Percentiles rank a stretch among this genome's conserved stretches.
Conservation (phyloP, 1,140 invertebrate genomes). For the Medauroidea extradentata region DNA sequence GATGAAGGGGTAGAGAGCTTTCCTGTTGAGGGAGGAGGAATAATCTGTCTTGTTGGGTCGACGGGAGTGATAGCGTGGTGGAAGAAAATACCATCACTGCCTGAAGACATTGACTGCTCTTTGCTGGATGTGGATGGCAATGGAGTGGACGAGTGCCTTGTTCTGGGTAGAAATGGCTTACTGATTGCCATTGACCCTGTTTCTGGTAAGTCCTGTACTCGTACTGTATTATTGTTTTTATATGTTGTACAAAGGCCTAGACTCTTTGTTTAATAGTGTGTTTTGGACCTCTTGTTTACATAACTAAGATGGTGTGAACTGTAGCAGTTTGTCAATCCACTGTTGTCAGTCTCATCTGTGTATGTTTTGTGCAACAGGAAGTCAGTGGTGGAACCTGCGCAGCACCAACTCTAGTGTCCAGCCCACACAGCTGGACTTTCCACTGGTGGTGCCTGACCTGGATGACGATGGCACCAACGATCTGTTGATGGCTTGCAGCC, state of each 20-base stretch:
- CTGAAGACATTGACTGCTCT: conserved; percentile 62
- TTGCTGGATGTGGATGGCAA: conserved; percentile 64
- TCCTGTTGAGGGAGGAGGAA: conserved; percentile 47
- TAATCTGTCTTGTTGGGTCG: conserved; percentile 56
- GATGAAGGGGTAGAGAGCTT: conserved; percentile 33
- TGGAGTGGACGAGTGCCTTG: conserved; percentile 64
- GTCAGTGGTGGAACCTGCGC: conserved; percentile 16
- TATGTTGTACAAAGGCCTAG: too few relatives aligned
- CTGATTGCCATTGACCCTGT: conserved; percentile 63
- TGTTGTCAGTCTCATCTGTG: too few relatives aligned
- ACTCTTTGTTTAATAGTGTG: too few relatives aligned
- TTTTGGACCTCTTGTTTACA: too few relatives aligned
- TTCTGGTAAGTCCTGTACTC: conserved; percentile 46
- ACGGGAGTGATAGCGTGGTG: conserved; percentile 61
- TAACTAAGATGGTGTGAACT: too few relatives aligned
- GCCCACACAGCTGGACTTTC: conserved; percentile 56
- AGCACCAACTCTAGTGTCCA: conserved; percentile 55
- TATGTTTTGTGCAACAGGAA: conserved; percentile 8
- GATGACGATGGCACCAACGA: conserved; percentile 65
- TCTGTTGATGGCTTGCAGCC: conserved; percentile 47
- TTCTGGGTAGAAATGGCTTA: conserved; percentile 61
- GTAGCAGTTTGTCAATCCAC: too few relatives aligned
- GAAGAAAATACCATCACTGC: conserved; percentile 55
- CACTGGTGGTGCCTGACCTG: conserved; percentile 63
- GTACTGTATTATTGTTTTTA: too few relatives aligned